Base-by-base conservation (phyloP, 2,113 vertebrate genomes). In the Lophura nycthemera region DNA sequence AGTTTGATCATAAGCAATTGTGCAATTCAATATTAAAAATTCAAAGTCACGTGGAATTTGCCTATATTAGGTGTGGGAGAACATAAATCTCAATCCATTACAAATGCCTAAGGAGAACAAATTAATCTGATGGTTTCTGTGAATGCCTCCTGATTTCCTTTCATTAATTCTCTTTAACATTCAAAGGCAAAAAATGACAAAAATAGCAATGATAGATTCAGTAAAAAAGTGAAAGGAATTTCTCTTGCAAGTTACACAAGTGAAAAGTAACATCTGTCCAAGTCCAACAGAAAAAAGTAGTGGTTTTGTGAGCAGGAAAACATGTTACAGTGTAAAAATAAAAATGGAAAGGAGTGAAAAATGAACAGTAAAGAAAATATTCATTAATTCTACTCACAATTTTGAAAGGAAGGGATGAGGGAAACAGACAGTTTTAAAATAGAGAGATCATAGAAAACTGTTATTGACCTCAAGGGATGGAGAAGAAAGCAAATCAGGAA, bases 401-500 rank as follows among this genome's bases (percentile, higher is more conserved):
- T 96, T 80, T 77, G 67, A 71, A 45, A 77, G 19, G 60, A n/a
- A 66, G 21, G 76, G 19, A 80, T 77, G 47, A 83, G 93, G 10
- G 38, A 30, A 82, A 18, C 29, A 70, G 81, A 32, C 30, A 34
- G 63, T 77, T 86, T 69, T 88, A 77, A 95, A 95, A 86, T 73
- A 80, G 87, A 93, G 80, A 92, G 47, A 95, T 95, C 69, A 80
- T 64, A 93, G 56, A 64, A 86, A 89, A 94, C 29, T 83, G 7
- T 61, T 88, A 90, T 86, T 84, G 80, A 95, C 8, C 82, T 86
- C 96, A 83, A 87, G 61, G 67, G 75, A 93, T 56, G 30, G 45
- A 59, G 78, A 93, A 80, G 86, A 90, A 94, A 94, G 79, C 54
- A 96, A 60, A 94, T 92, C 72, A 94, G 93, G 83, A 97, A 96